Evolutionary conservation across 1,140 invertebrate species (phyloP).

Genomic region (Psilanteris sp.): DNA sequence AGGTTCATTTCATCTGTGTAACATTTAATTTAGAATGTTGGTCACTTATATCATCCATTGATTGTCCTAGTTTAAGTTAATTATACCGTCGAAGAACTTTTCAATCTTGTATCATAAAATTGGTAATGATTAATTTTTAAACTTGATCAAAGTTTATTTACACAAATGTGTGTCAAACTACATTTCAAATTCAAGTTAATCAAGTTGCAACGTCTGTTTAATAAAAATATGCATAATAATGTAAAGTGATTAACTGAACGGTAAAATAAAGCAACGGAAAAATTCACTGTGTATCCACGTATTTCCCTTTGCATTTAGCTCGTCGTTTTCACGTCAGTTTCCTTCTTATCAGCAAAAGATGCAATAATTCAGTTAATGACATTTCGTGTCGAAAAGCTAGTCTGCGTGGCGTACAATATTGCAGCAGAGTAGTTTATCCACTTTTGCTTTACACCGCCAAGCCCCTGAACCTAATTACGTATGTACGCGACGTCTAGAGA

Average conservation of each 20-base stretch:
- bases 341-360: slow-evolving; percentile 16
- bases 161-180: no score
- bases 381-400: slow-evolving; percentile 17
- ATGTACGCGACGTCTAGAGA: slow-evolving; percentile 57
- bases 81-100: no score
- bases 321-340: slow-evolving; percentile 6
- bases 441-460: slow-evolving; percentile 49
- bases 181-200: no score
- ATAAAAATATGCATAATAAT: no score
- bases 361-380: slow-evolving; percentile 67
- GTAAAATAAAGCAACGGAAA: neutral
- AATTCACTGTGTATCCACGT: neutral
- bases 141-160: no score
- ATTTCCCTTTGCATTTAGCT: slow-evolving; percentile 3
- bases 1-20: no score
- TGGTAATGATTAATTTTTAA: no score
- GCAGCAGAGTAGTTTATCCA: slow-evolving; percentile 34
- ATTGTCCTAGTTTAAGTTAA: neutral
- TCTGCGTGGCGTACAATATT: slow-evolving; percentile 10
- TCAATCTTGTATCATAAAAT: no score
- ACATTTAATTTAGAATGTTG: neutral
- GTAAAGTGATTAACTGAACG: no score
- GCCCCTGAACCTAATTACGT: slow-evolving; percentile 68
- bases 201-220: no score
- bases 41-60: neutral